These are phyloP conservation scores for Limanda limanda DNA, from an alignment of 2,113 vertebrate genomes.

Conservation along the genomic window DNA sequence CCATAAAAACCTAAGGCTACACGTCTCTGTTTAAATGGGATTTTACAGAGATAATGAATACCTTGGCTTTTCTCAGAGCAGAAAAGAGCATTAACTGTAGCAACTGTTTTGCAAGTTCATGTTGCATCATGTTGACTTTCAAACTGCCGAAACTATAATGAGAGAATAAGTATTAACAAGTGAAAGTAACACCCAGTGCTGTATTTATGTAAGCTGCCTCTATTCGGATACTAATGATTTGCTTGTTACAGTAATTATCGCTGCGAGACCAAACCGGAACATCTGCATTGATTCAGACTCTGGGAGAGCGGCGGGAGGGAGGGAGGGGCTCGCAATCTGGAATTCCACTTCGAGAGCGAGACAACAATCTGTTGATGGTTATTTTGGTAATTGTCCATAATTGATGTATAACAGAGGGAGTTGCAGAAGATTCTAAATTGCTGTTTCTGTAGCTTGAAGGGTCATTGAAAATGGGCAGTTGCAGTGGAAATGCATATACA, in stretches of 20 bases:
- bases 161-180: conserved; percentile 72
- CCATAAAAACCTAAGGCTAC: conserved; percentile 52
- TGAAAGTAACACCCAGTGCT: conserved; percentile 70
- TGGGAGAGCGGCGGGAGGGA: conserved; percentile 61
- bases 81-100: conserved; percentile 49
- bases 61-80: conserved; percentile 53
- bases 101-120: conserved; percentile 51
- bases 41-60: conserved; percentile 64
- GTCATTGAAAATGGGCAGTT: conserved; percentile 62
- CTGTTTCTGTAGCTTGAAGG: conserved; percentile 56
- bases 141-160: conserved; percentile 69
- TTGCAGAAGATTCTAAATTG: conserved; percentile 69
- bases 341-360: conserved; percentile 68
- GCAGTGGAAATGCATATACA: conserved; percentile 57
- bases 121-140: conserved; percentile 70
- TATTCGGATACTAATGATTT: conserved; percentile 82
- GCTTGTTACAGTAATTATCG: conserved; percentile 83
- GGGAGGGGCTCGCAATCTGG: conserved; percentile 80
- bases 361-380: conserved; percentile 81
- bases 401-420: conserved; percentile 69
- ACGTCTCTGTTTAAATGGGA: conserved; percentile 54
- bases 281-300: conserved; percentile 83
- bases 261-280: conserved; percentile 79
- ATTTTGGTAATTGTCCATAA: conserved; percentile 82
- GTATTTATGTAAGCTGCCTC: conserved; percentile 79